Evolutionary conservation across 1,140 invertebrate genomes (phyloP), one percentile per base, ranked within the genome.

Genomic region (Whitmania pigra): DNA sequence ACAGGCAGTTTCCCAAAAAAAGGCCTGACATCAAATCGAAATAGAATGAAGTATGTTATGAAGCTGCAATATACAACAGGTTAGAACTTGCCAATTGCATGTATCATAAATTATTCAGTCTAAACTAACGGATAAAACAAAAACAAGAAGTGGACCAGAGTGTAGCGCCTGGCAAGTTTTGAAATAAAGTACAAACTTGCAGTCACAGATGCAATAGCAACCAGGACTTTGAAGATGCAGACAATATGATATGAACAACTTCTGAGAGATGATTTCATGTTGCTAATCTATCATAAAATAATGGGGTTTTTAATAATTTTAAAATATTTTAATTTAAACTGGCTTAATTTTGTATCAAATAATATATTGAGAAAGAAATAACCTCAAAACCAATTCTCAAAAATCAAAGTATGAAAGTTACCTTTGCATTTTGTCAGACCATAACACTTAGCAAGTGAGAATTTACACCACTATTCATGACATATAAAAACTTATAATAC

Each of bases 21-120:
- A 60, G 81, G 79, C 73, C 78, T 79, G 20, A 81, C 40, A 54
- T 77, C 78, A 20, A 77, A 76, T 55, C 91, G 90, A 85, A 94
- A 94, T 67, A 93, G 86, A 54, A 93, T 83, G 74, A 93, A 85
- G 82, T 94, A 94, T 25, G 92, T 87, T n/a, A 88, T 85, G 66
- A 89, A 85, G 36, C 89, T 91, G 84, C 70, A 81, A 78, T 4
- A 25, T 22, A 25, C 57, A 63, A n/a, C 6, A 63, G 22, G 29
- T 7, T 25, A 25, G 29, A 63, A 63, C 18, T 13, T 31, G 9
- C 29, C 4, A 15, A 22, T 18, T 13, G 9, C 5, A 17, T 63
- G 29, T 17, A n/a, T n/a, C 22, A 63, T 63, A 25, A 63, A 63
- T 25, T 11, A 1, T 22, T 63, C 29, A 31, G 9, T 6, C 11